phyloP scores from a whole-genome alignment of 2,113 vertebrate species.

The Lontra canadensis region DNA sequence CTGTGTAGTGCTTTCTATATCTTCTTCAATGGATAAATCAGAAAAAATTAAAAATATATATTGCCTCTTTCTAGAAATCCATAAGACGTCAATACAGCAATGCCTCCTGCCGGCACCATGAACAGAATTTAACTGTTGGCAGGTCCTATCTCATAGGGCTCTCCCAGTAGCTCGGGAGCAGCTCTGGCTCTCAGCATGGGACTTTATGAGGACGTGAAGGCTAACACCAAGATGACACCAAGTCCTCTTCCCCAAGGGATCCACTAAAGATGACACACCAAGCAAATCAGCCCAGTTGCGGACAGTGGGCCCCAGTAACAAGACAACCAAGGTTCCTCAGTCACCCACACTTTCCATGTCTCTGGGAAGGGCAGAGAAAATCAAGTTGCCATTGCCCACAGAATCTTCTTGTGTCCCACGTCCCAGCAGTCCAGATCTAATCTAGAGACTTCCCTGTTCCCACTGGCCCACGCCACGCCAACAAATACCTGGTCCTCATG shows the following conservation, averaged over 20 bases:
- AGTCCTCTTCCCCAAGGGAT: not conserved
- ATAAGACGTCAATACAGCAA: not conserved
- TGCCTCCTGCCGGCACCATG: not conserved
- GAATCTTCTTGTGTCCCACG: not conserved
- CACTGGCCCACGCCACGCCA: not conserved
- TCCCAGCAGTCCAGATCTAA: not conserved
- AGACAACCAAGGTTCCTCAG: not conserved
- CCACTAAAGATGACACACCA: not conserved
- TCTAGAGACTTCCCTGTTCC: not conserved
- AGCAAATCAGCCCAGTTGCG: not conserved
- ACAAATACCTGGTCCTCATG: not conserved
- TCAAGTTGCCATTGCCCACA: not conserved
- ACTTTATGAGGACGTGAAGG: not conserved
- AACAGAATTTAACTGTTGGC: not conserved
- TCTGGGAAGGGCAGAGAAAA: not conserved
- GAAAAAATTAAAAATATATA: not conserved
- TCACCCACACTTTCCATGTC: not conserved
- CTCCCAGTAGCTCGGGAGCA: not conserved
- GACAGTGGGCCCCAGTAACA: not conserved
- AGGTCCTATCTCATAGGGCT: not conserved
- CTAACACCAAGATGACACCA: not conserved
- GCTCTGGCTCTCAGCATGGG: not conserved
- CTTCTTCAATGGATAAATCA: not conserved
- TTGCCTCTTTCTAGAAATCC: not conserved
- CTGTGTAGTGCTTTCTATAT: not conserved